Percentiles rank a stretch among this genome's conserved stretches.
Conservation (phyloP, 2,888 invertebrate genomes). For the Silvanus unidentatus region DNA sequence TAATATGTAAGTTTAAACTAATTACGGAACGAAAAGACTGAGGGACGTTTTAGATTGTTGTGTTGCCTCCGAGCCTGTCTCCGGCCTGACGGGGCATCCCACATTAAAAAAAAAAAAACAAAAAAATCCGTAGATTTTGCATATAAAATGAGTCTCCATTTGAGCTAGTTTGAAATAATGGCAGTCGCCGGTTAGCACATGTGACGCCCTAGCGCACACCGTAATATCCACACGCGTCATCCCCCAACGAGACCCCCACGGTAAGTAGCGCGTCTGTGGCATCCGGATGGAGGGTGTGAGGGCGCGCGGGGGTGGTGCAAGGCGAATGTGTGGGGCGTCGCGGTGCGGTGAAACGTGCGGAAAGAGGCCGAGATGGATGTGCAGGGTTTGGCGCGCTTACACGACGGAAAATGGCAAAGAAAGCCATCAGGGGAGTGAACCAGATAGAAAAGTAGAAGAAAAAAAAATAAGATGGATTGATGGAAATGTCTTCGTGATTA, state of each 20-base stretch:
- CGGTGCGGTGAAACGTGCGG: constrained; percentile 5
- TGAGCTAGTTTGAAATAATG: constrained; percentile 33
- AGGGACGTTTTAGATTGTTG: too few species aligned
- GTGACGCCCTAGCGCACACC: constrained; percentile 23
- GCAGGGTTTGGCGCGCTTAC: constrained; percentile 31
- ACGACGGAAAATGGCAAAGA: constrained; percentile 43
- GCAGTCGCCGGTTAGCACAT: constrained; percentile 35
- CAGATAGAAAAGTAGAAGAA: constrained; percentile 34
- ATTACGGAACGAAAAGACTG: too few species aligned
- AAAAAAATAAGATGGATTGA: constrained; percentile 46
- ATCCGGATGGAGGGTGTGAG: constrained; percentile 17
- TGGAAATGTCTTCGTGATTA: constrained; percentile 47
- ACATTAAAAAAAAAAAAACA: too few species aligned
- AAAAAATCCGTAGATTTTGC: too few species aligned
- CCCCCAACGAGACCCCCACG: constrained; percentile 32
- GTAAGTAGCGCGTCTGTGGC: constrained; percentile 13
- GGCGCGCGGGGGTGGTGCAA: constrained; percentile 11
- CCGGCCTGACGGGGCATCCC: too few species aligned
- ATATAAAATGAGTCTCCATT: constrained; percentile 29
- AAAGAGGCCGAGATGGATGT: constrained; percentile 26
- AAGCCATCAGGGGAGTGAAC: constrained; percentile 43
- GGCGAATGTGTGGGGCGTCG: too few species aligned
- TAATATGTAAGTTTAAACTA: too few species aligned
- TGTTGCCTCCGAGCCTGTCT: too few species aligned
- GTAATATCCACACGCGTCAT: constrained; percentile 30